Evolutionary conservation across 2,113 vertebrate species (phyloP).

Genomic region (Phrynosoma blainvillii): DNA sequence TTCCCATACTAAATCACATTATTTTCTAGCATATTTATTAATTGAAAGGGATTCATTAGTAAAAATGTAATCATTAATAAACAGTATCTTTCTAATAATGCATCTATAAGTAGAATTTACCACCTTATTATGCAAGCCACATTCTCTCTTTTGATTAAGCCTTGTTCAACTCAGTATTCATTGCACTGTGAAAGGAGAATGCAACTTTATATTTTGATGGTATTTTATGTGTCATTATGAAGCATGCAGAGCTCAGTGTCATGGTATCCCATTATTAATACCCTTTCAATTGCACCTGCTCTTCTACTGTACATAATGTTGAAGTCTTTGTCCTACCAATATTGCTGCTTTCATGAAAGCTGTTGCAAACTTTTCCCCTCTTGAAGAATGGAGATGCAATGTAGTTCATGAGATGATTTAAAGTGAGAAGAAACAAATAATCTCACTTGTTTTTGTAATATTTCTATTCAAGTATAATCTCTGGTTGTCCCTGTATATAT

Average conservation of each 20-base stretch:
- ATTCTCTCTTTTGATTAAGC: background rate
- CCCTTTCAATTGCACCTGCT: background rate
- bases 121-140: constrained; percentile 16
- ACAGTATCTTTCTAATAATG: constrained; percentile 29
- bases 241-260: background rate
- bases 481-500: too few relatives aligned
- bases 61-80: constrained; percentile 34
- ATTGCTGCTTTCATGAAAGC: background rate
- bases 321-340: background rate
- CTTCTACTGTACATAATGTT: background rate
- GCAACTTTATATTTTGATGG: background rate
- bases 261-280: constrained; percentile 6
- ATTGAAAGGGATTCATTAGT: constrained; percentile 48
- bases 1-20: constrained; percentile 50
- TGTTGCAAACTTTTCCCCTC: background rate
- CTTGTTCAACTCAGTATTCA: background rate
- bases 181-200: constrained; percentile 13
- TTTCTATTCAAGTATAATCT: too few relatives aligned
- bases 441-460: too few relatives aligned
- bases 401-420: background rate
- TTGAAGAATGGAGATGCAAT: background rate
- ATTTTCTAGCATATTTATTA: constrained; percentile 60
- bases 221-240: background rate
- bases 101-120: constrained; percentile 11
- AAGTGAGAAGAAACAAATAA: too few relatives aligned